Evolutionary conservation across 2,888 invertebrate genomes (phyloP).

Genomic region (Agriopis leucophaearia): DNA sequence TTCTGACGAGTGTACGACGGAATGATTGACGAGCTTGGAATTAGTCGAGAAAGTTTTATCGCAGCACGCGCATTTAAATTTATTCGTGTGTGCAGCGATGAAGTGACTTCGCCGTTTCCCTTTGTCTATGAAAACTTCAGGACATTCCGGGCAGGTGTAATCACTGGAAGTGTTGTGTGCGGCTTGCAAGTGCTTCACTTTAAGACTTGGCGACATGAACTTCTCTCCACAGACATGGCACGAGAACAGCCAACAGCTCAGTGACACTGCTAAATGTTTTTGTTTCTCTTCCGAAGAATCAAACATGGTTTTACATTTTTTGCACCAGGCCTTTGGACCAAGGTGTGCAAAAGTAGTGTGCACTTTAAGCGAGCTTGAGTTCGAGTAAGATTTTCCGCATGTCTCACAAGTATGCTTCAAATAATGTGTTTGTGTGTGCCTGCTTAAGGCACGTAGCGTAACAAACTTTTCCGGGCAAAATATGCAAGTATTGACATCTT

Average conservation of each 20-base stretch:
- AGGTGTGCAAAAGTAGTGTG: slow-evolving; percentile 36
- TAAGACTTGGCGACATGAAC: slow-evolving; percentile 30
- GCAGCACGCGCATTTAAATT: slow-evolving; percentile 39
- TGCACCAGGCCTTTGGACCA: slow-evolving; percentile 35
- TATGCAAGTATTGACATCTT: slow-evolving; percentile 37
- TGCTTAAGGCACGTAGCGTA: slow-evolving; percentile 39
- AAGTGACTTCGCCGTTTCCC: slow-evolving; percentile 49
- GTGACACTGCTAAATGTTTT: slow-evolving; percentile 26
- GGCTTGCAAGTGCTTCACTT: slow-evolving; percentile 26
- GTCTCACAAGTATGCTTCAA: slow-evolving; percentile 43
- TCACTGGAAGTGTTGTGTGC: slow-evolving; percentile 49
- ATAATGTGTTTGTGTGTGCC: slow-evolving; percentile 43
- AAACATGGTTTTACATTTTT: slow-evolving; percentile 38
- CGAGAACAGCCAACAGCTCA: slow-evolving; percentile 29
- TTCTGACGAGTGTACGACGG: slow-evolving; percentile 37
- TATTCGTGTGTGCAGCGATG: slow-evolving; percentile 47
- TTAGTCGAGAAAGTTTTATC: slow-evolving; percentile 39
- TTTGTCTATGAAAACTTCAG: slow-evolving; percentile 48
- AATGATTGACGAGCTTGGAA: slow-evolving; percentile 31
- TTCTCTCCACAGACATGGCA: slow-evolving; percentile 35
- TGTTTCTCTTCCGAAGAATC: slow-evolving; percentile 25
- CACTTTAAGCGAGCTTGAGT: slow-evolving; percentile 32
- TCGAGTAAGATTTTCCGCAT: slow-evolving; percentile 45
- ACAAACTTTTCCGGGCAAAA: slow-evolving; percentile 39
- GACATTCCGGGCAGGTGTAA: slow-evolving; percentile 54